phyloP scores from a whole-genome alignment of 1,140 invertebrate species.

The Tetramorium parvispinum region DNA sequence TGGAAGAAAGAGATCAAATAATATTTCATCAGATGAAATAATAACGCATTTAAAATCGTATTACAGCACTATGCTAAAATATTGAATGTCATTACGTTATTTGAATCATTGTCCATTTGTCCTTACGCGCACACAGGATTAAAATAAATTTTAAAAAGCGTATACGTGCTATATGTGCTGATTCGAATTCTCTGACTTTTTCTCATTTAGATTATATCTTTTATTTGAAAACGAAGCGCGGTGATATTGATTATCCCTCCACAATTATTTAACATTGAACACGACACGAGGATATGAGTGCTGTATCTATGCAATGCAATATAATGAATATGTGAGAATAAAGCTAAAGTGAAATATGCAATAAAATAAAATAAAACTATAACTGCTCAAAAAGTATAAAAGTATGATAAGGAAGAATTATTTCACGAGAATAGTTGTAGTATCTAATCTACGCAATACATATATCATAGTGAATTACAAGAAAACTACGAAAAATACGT shows the following conservation, averaged over 20 bases:
- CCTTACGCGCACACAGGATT: no score
- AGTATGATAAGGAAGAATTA: background rate
- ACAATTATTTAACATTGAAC: background rate
- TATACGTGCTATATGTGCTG: no score
- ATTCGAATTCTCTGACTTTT: background rate
- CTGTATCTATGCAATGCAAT: background rate
- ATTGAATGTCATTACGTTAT: background rate
- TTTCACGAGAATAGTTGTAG: slow-evolving; percentile 19
- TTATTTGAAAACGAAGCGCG: background rate
- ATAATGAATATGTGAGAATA: background rate
- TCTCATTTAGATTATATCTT: background rate
- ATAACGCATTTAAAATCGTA: background rate
- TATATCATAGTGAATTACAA: slow-evolving; percentile 35
- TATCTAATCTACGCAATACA: slow-evolving; percentile 22
- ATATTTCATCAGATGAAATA: background rate
- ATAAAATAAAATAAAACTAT: background rate
- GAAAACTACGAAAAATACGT: background rate
- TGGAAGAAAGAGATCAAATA: slow-evolving; percentile 81
- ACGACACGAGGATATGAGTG: background rate
- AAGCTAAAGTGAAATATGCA: background rate
- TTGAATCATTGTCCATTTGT: no score
- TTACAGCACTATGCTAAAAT: background rate
- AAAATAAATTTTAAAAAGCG: no score
- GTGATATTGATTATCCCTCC: background rate
- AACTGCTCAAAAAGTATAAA: background rate